Percentiles rank a stretch among this genome's conserved stretches.
Evolutionary conservation across 2,113 vertebrate species (phyloP).

Genomic region (Notarius lentiginosus): DNA sequence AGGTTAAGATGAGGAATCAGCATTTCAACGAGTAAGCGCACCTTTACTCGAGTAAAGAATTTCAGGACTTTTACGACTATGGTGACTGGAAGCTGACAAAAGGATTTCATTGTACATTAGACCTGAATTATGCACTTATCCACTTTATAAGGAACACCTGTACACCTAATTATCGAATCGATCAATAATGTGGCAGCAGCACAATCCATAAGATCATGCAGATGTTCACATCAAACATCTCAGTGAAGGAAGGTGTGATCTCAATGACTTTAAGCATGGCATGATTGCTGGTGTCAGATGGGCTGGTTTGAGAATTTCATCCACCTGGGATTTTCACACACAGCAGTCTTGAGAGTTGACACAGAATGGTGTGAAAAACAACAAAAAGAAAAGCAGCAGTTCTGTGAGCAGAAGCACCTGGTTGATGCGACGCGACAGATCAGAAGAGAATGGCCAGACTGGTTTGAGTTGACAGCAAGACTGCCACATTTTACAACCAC

Average conservation of each 20-base stretch:
- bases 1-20: constrained; percentile 12
- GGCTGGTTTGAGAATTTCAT: no score
- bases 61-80: not conserved
- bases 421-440: not conserved
- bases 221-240: not conserved
- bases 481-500: not conserved
- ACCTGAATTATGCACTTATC: not conserved
- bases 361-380: not conserved
- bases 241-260: not conserved
- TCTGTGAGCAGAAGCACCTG: not conserved
- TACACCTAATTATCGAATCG: not conserved
- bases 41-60: not conserved
- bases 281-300: not conserved
- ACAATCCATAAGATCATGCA: not conserved
- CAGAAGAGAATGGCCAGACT: not conserved
- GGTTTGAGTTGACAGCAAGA: not conserved
- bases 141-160: not conserved
- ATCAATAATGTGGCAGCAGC: not conserved
- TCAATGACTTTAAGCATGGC: not conserved
- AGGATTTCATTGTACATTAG: not conserved
- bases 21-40: not conserved
- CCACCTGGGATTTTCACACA: not conserved
- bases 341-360: not conserved
- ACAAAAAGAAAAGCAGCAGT: not conserved
- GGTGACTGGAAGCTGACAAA: not conserved